A percentile compares a stretch with the other conserved stretches of the same genome.
Evolutionary conservation across 2,797 vertebrate genomes (phyloP).

Genomic region (Phataginus tricuspis): DNA sequence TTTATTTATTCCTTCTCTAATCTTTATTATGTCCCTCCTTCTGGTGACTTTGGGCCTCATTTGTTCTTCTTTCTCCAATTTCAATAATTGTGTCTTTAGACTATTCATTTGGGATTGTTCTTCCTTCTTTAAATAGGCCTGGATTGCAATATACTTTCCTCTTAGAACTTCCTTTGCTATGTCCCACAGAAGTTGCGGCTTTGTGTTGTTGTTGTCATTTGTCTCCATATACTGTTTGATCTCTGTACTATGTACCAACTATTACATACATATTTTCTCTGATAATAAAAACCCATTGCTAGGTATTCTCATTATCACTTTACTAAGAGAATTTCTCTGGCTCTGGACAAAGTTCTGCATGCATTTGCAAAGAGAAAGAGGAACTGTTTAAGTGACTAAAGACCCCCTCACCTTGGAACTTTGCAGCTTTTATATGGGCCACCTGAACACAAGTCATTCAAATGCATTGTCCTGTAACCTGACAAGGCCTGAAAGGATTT

Average conservation of each 20-base stretch:
- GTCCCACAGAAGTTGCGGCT: too few species aligned
- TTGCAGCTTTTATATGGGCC: background rate
- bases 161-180: too few species aligned
- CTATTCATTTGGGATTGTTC: too few species aligned
- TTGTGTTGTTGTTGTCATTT: too few species aligned
- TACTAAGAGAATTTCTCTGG: background rate
- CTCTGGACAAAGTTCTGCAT: background rate
- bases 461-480: background rate
- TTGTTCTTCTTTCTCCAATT: too few species aligned
- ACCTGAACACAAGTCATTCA: background rate
- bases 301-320: background rate
- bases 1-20: too few species aligned
- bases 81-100: too few species aligned
- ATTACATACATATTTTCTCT: background rate
- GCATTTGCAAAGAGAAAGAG: slow-evolving; percentile 22
- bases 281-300: background rate
- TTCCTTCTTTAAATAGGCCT: too few species aligned
- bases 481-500: background rate
- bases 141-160: too few species aligned
- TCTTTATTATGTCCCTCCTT: too few species aligned
- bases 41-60: too few species aligned
- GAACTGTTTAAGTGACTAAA: background rate
- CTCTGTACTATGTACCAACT: background rate
- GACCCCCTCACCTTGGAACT: background rate
- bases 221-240: too few species aligned